Evolutionary conservation across 2,113 vertebrate genomes (phyloP), one percentile per base, ranked within the genome.

Genomic region (Corydoras maculifer): DNA sequence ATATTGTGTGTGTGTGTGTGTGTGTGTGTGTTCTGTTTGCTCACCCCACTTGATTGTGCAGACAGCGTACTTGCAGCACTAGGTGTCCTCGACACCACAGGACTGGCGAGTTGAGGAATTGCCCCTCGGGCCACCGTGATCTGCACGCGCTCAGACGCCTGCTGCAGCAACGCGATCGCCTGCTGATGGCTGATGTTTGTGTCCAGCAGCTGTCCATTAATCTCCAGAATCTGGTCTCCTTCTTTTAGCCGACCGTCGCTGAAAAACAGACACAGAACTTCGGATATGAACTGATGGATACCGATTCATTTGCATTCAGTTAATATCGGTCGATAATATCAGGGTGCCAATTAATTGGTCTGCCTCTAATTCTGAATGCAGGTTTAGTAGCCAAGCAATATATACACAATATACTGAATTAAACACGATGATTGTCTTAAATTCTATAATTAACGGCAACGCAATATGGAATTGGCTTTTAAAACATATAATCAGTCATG

Each of bases 61-160:
- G 95, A 98, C 75, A 97, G 60, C 5, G 95, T 99, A 66, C 95
- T 97, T 73, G 94, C 95, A 35, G 90, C 93, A 65, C 95, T 98
- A 3, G 94, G 93, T 18, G 96, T 97, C 12, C 94, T 90, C 53
- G 95, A 98, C 78, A 97, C 89, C 3, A 85, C 83, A 0, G 94
- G 94, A 73, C 92, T 96, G 78, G 87, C 72, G n/a, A 95, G 84
- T 73, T 92, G 90, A 67, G 90, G 90, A 68, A 90, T 81, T 1
- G 88, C 69, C 62, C 91, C 92, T 73, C 91, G 88, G 74, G 93
- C 90, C 35, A 94, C 84, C 48, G 90, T 79, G 11, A 94, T 85
- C 71, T 87, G 87, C 32, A 94, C 89, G 8, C 83, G 80, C 58
- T 93, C 91, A 72, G 89, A 90, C 58, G 90, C 90, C 78, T 88